Base-by-base conservation (phyloP, 1,140 invertebrate species). In the Hycleus cichorii region DNA sequence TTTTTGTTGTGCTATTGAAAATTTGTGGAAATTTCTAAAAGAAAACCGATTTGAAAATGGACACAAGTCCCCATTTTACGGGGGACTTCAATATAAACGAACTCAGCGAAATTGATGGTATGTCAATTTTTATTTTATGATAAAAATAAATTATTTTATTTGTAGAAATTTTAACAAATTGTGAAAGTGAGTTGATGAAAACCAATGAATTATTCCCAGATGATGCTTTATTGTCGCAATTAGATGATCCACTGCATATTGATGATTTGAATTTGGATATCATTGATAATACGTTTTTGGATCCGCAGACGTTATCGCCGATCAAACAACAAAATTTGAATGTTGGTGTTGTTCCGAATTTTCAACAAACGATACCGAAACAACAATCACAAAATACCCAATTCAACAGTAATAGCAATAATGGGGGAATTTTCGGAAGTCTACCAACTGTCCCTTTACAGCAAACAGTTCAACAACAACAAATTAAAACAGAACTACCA, bases 91-190 rank as follows among this genome's bases (percentile, higher is more conserved):
- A 71, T 54, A 59, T 72, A 11, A 69, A 63, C 42, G 72, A 73
- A 47, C 52, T 75, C 9, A 58, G 55, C 12, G 70, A 65, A 25
- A 65, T 75, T 38, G 73, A 75, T 51, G 73, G 73, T 75, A 68
- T 68, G 68, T 62, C 32, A 51, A 4, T 39, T 54, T 25, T 38
- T 54, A 40, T 50, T 61, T 42, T 58, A 45, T 49, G 50, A 50
- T 24, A 26, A 57, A 32, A 57, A 24, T 44, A 27, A 47, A 38
- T 38, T 47, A 32, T 32, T 32, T 32, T n/a, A 43, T 55, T 72
- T 68, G 45, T 55, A 75, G 74, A 75, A 59, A 61, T 75, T n/a
- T 46, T 75, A 8, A 66, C 62, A 39, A 63, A 70, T 45, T 73
- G 70, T 48, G 71, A 72, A 55, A 72, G 58, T 54, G 71, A 74